These are phyloP conservation scores for Melanotaenia duboulayi DNA, from an alignment of 2,113 vertebrate species.

Conservation along the genomic window DNA sequence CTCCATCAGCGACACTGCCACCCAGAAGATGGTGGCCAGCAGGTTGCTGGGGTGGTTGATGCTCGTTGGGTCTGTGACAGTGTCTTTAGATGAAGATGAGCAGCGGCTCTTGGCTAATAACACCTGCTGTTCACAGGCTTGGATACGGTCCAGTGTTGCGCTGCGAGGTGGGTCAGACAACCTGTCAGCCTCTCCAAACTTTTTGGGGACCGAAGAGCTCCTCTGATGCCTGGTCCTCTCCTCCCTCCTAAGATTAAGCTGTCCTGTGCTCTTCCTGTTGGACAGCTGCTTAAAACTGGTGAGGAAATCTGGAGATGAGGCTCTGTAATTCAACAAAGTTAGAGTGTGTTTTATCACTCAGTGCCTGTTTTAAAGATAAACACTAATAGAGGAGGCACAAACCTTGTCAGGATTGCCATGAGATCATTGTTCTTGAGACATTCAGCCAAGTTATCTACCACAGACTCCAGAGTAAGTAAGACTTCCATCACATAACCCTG, in stretches of 20 bases:
- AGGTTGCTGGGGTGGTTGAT: slow-evolving; percentile 93
- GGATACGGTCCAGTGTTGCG: slow-evolving; percentile 92
- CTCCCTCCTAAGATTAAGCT: slow-evolving; percentile 86
- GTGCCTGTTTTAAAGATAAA: neutral
- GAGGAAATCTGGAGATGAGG: slow-evolving; percentile 91
- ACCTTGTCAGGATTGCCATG: slow-evolving; percentile 90
- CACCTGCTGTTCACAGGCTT: slow-evolving; percentile 89
- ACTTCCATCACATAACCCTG: slow-evolving; percentile 98
- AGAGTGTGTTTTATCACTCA: neutral
- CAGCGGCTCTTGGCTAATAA: slow-evolving; percentile 85
- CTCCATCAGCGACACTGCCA: slow-evolving; percentile 96
- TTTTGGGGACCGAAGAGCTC: slow-evolving; percentile 96
- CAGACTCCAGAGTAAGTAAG: slow-evolving; percentile 93
- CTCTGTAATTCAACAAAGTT: slow-evolving; percentile 70
- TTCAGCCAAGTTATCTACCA: slow-evolving; percentile 94
- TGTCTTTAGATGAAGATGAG: slow-evolving; percentile 84
- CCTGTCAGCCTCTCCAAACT: slow-evolving; percentile 90
- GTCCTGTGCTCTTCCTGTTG: slow-evolving; percentile 92
- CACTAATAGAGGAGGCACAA: slow-evolving; percentile 17
- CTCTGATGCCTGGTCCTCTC: slow-evolving; percentile 91
- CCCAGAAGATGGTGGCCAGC: slow-evolving; percentile 96
- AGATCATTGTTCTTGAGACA: slow-evolving; percentile 94
- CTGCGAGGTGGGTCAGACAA: slow-evolving; percentile 92
- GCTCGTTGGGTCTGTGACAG: slow-evolving; percentile 84
- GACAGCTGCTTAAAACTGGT: slow-evolving; percentile 87